Evolutionary conservation across 2,888 invertebrate genomes (phyloP), one percentile per base, ranked within the genome.

Genomic region (Melieria picta): DNA sequence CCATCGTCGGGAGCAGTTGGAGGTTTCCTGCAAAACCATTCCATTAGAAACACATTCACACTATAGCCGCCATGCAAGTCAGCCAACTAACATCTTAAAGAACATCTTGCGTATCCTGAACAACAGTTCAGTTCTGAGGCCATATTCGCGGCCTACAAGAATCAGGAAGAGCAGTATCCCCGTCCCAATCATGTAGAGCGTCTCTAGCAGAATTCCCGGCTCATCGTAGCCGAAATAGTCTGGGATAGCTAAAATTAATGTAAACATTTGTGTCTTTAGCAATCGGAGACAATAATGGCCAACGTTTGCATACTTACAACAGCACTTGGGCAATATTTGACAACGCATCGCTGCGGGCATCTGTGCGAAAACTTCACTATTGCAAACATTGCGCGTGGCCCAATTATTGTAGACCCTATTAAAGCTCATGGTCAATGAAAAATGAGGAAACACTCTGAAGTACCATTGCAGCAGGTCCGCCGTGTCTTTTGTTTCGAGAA

Each of bases 401-500:
- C 76, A 75, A 73, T 83, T 81, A 0, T 76, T 75, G 75, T 84
- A 86, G 5, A 83, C 74, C 71, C 88, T 87, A 72, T 87, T 82
- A 10, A 90, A 81, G 5, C 87, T 85, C 71, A 86, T 84, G 7
- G 88, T 90, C 71, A 93, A 82, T 16, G 90, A 89, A 83, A 90
- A 93, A 79, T 93, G 91, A 0, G 96, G 96, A 76, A 93, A 90
- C 47, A 91, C 82, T 74, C 94, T 88, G 79, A 94, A 91, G 48
- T 93, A 79, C 88, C 90, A 89, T 78, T 93, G 92, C 30, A 95
- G 83, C 1, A 87, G 80, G 1, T 89, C 80, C 0, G 92, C 91
- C 0, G 91, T 88, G 7, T 91, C 79, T 72, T 88, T 83, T 2
- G 93, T 88, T 48, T 90, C 87, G 6, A 94, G 84, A 13, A 87